Conservation (phyloP, 2,888 invertebrate species). For the Ophion ellenae region DNA sequence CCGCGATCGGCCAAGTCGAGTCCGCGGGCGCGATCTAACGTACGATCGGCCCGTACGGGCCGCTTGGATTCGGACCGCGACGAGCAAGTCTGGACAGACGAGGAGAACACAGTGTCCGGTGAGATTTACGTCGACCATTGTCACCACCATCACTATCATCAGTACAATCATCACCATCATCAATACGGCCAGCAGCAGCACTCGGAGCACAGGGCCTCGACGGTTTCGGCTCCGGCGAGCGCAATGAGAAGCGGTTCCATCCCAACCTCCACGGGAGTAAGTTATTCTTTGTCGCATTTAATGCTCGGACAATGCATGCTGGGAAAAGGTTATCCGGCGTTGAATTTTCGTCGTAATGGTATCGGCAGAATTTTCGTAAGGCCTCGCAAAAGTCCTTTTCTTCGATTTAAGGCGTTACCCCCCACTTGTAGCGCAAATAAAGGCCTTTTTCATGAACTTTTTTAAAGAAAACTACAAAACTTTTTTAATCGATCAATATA, state of each 20-base stretch:
- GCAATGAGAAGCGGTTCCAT: conserved; percentile 77
- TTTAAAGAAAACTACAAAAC: no score
- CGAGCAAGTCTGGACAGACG: conserved; percentile 69
- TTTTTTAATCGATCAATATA: no score
- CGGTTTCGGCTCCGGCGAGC: conserved; percentile 76
- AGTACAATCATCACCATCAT: conserved; percentile 36
- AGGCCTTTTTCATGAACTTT: no score
- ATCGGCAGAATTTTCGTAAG: no score
- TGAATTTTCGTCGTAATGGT: no score
- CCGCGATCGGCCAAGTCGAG: conserved; percentile 66
- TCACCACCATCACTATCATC: conserved; percentile 60
- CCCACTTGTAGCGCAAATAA: no score
- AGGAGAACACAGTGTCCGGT: conserved; percentile 65
- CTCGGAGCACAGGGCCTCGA: conserved; percentile 75
- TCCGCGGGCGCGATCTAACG: conserved; percentile 53
- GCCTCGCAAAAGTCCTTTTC: no score
- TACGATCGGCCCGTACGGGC: conserved; percentile 60
- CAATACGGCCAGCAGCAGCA: conserved; percentile 58
- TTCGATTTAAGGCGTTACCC: no score
- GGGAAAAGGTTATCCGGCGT: no score
- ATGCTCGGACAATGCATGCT: no score
- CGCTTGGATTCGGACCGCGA: conserved; percentile 70
- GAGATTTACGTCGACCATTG: conserved; percentile 58
- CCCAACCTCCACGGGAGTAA: conserved; percentile 75
- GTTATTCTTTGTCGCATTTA: conserved; percentile 29